phyloP scores from a whole-genome alignment of 1,140 invertebrate species.

The Sycophila sp. region DNA sequence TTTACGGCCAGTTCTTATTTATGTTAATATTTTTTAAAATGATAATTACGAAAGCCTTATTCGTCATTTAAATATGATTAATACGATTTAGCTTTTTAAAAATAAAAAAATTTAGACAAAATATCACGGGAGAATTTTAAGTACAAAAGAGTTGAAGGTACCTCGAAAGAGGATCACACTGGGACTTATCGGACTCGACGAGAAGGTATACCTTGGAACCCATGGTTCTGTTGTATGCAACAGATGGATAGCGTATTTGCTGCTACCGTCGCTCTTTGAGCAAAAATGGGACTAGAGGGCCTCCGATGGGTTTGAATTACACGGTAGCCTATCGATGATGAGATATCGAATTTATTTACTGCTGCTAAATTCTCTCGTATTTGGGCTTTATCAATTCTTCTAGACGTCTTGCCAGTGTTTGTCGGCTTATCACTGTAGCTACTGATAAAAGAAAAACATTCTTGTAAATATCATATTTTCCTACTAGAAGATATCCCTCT shows the following conservation, averaged over 20 bases:
- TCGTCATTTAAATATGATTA: no score
- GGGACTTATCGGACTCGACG: slow-evolving; percentile 38
- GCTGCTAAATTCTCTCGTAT: no score
- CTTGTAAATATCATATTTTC: not conserved
- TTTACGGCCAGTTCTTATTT: no score
- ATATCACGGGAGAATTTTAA: no score
- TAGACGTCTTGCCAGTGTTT: not conserved
- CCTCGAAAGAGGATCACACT: slow-evolving; percentile 42
- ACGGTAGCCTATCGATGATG: not conserved
- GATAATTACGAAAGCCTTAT: no score
- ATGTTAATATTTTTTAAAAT: no score
- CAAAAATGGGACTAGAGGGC: slow-evolving; percentile 47
- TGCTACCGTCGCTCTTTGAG: not conserved
- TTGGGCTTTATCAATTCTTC: not conserved
- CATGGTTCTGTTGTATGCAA: slow-evolving; percentile 21
- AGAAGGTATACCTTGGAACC: slow-evolving; percentile 39
- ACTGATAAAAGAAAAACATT: slow-evolving; percentile 31
- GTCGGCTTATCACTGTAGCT: slow-evolving; percentile 11
- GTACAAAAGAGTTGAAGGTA: slow-evolving; percentile 23
- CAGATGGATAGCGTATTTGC: slow-evolving; percentile 43
- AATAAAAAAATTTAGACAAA: no score
- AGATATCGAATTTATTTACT: slow-evolving; percentile 30
- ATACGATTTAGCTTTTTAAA: no score
- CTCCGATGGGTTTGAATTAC: slow-evolving; percentile 54
- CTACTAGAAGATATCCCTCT: no score